Conservation (phyloP, 2,888 invertebrate species). For the Lathronympha strigana region DNA sequence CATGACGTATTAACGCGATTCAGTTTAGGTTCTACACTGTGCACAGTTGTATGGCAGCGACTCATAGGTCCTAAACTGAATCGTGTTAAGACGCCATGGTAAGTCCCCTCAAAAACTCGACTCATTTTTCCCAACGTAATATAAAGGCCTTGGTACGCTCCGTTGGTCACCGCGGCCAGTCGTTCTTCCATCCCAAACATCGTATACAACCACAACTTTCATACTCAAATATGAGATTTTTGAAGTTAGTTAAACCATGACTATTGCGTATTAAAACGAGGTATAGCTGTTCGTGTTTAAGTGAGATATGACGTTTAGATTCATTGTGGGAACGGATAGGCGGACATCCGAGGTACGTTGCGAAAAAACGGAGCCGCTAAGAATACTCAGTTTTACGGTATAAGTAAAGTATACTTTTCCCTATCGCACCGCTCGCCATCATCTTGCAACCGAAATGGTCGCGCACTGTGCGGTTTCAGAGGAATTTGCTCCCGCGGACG, state of each 20-base stretch:
- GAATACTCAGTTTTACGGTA: not conserved
- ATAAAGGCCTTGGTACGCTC: not conserved
- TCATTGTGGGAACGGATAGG: not conserved
- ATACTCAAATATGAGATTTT: not conserved
- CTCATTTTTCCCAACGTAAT: not conserved
- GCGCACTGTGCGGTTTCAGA: no score
- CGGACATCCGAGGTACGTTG: slow-evolving; percentile 18
- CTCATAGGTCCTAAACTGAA: no score
- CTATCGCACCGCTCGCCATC: no score
- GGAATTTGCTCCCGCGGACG: no score
- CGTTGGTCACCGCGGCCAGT: slow-evolving; percentile 8
- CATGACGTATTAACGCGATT: no score
- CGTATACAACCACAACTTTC: not conserved
- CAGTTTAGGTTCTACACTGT: no score
- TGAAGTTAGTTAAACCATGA: not conserved
- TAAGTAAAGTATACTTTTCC: no score
- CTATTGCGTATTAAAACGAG: not conserved
- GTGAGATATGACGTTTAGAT: not conserved
- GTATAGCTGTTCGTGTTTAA: not conserved
- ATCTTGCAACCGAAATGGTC: no score
- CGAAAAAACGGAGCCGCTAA: slow-evolving; percentile 7
- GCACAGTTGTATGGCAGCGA: no score
- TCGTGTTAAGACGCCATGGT: no score
- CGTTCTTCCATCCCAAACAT: not conserved
- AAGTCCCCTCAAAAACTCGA: no score